Evolutionary conservation across 2,888 invertebrate species (phyloP).

Genomic region (Ichneumoninae sp.): DNA sequence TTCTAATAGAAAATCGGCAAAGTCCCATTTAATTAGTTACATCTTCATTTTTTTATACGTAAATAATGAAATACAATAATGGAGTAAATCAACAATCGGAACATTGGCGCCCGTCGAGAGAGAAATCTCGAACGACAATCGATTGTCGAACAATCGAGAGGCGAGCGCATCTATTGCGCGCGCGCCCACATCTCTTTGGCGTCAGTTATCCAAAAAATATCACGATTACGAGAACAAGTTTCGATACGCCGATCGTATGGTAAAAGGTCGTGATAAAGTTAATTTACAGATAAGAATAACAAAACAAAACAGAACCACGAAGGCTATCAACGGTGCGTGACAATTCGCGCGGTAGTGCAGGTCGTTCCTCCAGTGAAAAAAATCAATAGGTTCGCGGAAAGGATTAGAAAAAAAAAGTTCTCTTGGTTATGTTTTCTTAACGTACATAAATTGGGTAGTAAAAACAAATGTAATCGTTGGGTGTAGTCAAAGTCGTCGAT

Average conservation of each 20-base stretch:
- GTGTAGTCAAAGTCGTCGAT: conserved; percentile 6
- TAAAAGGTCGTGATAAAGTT: conserved; percentile 16
- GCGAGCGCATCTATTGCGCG: not conserved
- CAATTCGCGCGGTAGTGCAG: conserved; percentile 15
- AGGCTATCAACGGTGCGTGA: not conserved
- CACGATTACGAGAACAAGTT: conserved; percentile 59
- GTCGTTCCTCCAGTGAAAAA: conserved; percentile 44
- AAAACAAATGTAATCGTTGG: conserved; percentile 49
- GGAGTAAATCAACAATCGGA: not conserved
- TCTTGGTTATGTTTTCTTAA: conserved; percentile 67
- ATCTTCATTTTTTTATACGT: not conserved
- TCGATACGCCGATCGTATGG: conserved; percentile 20
- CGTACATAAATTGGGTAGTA: conserved; percentile 24
- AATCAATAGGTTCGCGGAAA: conserved; percentile 64
- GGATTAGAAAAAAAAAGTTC: conserved; percentile 63
- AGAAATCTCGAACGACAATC: not conserved
- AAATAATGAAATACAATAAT: not conserved
- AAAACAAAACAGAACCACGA: conserved; percentile 8
- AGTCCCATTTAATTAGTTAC: not conserved
- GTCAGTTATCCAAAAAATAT: conserved; percentile 64
- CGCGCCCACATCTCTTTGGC: conserved; percentile 53
- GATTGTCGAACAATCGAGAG: not conserved
- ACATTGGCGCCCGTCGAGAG: too few species aligned
- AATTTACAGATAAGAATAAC: conserved; percentile 39
- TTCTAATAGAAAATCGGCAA: not conserved